Evolutionary conservation across 2,888 invertebrate genomes (phyloP).

Genomic region (Pachymerium ferrugineum): DNA sequence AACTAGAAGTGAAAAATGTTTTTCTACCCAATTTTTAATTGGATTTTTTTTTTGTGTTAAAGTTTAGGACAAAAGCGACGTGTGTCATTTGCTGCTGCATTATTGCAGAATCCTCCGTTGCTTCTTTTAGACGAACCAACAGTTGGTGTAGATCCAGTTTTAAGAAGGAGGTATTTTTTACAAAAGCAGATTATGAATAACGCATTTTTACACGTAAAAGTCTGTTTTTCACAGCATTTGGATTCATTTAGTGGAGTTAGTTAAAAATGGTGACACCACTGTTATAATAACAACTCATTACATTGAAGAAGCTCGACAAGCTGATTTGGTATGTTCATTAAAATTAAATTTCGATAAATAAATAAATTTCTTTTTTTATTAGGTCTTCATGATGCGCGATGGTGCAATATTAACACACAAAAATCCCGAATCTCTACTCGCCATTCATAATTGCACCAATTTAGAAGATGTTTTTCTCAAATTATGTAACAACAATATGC

Average conservation of each 20-base stretch:
- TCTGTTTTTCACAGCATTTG: constrained; percentile 44
- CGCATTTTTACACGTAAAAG: too few relatives aligned
- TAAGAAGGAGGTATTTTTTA: constrained; percentile 52
- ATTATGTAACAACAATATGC: constrained; percentile 44
- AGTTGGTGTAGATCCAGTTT: constrained; percentile 83
- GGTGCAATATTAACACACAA: constrained; percentile 47
- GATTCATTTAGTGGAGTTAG: constrained; percentile 46
- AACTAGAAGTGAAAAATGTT: background rate
- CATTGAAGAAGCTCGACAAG: constrained; percentile 60
- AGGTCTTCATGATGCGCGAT: constrained; percentile 48
- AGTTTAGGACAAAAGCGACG: constrained; percentile 88
- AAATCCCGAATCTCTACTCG: constrained; percentile 43
- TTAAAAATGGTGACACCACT: constrained; percentile 43
- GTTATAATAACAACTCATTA: constrained; percentile 49
- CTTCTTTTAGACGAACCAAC: constrained; percentile 89
- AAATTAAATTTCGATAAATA: background rate
- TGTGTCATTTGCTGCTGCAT: constrained; percentile 84
- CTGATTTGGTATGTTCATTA: constrained; percentile 62
- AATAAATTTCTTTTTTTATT: background rate
- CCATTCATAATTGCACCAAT: constrained; percentile 41
- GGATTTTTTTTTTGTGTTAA: constrained; percentile 38
- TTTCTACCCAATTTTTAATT: constrained; percentile 31
- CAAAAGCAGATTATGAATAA: too few relatives aligned
- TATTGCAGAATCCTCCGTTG: constrained; percentile 87
- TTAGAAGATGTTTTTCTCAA: constrained; percentile 48